Base-by-base conservation (phyloP, 2,888 invertebrate genomes). In the Hirtodrosophila confusa region DNA sequence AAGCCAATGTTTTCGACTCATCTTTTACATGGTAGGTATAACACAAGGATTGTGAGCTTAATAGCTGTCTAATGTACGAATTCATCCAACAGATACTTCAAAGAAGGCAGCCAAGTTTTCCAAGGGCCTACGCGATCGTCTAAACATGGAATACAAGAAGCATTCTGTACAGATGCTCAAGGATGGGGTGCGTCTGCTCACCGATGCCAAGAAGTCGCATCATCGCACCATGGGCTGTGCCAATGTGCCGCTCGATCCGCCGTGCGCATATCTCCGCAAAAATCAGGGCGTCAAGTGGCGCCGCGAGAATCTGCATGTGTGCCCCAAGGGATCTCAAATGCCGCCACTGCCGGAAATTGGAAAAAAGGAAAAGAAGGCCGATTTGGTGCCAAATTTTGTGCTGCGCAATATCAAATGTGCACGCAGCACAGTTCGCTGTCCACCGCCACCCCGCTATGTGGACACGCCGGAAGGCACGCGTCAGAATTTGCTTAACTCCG, bases 191-290 rank as follows among this genome's bases (percentile, higher is more conserved):
- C 89, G 89, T 33, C 90, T 92, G 56, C 89, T 92, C 40, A 92
- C 93, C 53, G 88, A 93, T 29, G 91, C 92, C 65, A 86, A 89
- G 33, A 93, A 92, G 83, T 92, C 93, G 70, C 86, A 92, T 1
- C 93, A 93, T 76, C 93, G 93, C 44, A 94, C 94, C 0, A 95
- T 96, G 93, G 96, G 95, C 0, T 93, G 94, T 78, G 94, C 95
- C 0, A 93, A 94, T 77, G 93, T 93, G 6, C 94, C 94, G 0
- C 75, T 94, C 0, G 93, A 93, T 49, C 91, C 93, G 12, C 95
- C 95, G 0, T 92, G 93, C 2, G 89, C 94, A 4, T 96, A 93
- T 84, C 89, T 95, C 27, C 94, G 93, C 80, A 95, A 95, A 84
- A 93, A 94, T 12, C 90, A 93, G 35, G 93, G 94, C 35, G 87